Evolutionary conservation across 2,888 invertebrate genomes (phyloP), one percentile per base, ranked within the genome.

Genomic region (Drosophila tripunctata): DNA sequence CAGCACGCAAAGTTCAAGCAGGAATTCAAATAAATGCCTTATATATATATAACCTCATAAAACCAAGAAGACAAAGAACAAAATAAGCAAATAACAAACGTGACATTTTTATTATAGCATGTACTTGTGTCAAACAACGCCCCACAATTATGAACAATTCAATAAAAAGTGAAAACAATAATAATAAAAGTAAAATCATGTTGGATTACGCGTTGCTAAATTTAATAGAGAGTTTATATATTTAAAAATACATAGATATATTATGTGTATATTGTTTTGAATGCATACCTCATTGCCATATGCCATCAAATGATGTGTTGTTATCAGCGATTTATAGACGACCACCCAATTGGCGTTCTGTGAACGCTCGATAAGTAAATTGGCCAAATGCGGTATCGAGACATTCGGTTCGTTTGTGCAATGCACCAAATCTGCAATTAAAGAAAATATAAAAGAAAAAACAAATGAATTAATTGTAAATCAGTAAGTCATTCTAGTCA

Each of bases 361-460:
- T 78, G 99, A 98, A 89, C 99, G 94, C 92, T 99, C 99, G 89
- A 99, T 97, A 90, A 99, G 94, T 89, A 99, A 93, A 93, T 99
- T 99, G 72, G 99, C 99, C 93, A 99, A 93, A 92, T 99, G 98
- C 89, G 99, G 99, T 93, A 99, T 99, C 75, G 99, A 99, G 71
- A 99, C 99, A 93, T 99, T 99, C 71, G 99, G 99, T 93, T 99
- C 99, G 92, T 99, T 98, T 91, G 99, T 99, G 93, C 99, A 99
- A 92, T 99, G 99, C 90, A 99, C 96, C 93, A 99, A 94, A 95
- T 99, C 99, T 99, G 95, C 27, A 95, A 95, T 68, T 86, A 88
- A 79, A 89, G 78, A 41, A n/a, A n/a, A n/a, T n/a, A 40, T 21
- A 54, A 67, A 35, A 44, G 24, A 41, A 30, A 47, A 17, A 15